Evolutionary conservation across 2,113 vertebrate genomes (phyloP).

Genomic region (Dromas ardeola): DNA sequence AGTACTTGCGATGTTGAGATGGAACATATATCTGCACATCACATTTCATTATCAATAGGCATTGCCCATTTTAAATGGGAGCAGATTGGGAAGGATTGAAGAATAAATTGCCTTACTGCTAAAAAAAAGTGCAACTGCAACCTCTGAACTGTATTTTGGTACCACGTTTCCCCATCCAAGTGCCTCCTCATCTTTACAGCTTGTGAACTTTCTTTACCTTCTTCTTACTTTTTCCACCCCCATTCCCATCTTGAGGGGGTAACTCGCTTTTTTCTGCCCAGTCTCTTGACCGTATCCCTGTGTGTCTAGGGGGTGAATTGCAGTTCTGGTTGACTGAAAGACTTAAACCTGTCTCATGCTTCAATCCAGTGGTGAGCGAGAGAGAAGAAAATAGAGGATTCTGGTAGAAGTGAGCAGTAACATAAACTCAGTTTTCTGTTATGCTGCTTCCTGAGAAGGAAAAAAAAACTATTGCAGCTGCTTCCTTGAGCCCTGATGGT

Average conservation of each 20-base stretch:
- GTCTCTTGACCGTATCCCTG: neutral
- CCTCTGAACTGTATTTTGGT: neutral
- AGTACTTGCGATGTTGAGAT: neutral
- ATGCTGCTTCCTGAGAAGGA: neutral
- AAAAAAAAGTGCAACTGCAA: neutral
- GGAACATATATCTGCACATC: neutral
- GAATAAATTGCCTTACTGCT: neutral
- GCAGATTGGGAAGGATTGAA: neutral
- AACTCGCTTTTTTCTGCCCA: neutral
- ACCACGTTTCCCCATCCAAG: rapidly evolving
- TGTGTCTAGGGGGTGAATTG: neutral
- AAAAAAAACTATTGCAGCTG: neutral
- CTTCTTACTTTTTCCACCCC: neutral
- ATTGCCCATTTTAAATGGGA: neutral
- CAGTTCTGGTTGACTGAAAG: neutral
- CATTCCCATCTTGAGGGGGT: neutral
- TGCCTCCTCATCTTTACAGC: neutral
- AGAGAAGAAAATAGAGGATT: neutral
- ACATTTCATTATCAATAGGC: neutral
- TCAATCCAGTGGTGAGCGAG: neutral
- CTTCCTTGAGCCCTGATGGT: neutral
- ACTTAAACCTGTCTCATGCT: neutral
- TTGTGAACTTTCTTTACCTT: neutral
- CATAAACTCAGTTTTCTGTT: neutral
- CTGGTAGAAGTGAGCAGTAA: neutral